Percentiles rank a stretch among this genome's conserved stretches.
Conservation (phyloP, 2,888 invertebrate species). For the Ophion ellenae region DNA sequence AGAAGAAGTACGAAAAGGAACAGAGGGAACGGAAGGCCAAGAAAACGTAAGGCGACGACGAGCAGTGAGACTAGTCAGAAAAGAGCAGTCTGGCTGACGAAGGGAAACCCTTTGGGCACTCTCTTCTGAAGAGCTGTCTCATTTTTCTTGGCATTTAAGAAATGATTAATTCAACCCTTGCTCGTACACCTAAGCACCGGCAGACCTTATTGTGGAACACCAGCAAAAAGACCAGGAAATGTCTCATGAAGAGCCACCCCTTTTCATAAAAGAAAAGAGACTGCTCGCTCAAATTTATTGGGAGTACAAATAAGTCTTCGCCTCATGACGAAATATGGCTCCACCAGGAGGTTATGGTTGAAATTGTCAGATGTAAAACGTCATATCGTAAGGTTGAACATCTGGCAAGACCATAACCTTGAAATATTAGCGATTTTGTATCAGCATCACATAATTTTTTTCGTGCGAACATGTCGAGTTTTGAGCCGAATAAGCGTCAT, state of each 20-base stretch:
- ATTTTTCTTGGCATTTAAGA: conserved; percentile 50
- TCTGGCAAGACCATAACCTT: too few species aligned
- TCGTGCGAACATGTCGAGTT: too few species aligned
- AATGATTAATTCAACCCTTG: conserved; percentile 39
- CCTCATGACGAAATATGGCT: too few species aligned
- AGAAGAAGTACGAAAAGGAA: not conserved
- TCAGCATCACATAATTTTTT: too few species aligned
- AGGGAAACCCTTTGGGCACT: conserved; percentile 27
- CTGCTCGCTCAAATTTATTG: not conserved
- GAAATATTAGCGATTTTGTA: too few species aligned
- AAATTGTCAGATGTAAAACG: too few species aligned
- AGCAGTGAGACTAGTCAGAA: conserved; percentile 30
- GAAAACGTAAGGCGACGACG: not conserved
- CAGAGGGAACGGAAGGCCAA: not conserved
- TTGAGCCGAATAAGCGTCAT: too few species aligned
- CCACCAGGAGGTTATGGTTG: too few species aligned
- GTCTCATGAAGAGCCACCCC: not conserved
- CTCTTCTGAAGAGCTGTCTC: conserved; percentile 35
- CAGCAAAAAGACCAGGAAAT: not conserved
- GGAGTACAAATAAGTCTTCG: too few species aligned
- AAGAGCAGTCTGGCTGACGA: conserved; percentile 17
- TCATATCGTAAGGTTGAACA: too few species aligned
- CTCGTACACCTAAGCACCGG: conserved; percentile 2
- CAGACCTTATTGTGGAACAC: not conserved
- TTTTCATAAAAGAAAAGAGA: not conserved